phyloP scores from a whole-genome alignment of 1,140 invertebrate species.

The Paraescarpia echinospica region DNA sequence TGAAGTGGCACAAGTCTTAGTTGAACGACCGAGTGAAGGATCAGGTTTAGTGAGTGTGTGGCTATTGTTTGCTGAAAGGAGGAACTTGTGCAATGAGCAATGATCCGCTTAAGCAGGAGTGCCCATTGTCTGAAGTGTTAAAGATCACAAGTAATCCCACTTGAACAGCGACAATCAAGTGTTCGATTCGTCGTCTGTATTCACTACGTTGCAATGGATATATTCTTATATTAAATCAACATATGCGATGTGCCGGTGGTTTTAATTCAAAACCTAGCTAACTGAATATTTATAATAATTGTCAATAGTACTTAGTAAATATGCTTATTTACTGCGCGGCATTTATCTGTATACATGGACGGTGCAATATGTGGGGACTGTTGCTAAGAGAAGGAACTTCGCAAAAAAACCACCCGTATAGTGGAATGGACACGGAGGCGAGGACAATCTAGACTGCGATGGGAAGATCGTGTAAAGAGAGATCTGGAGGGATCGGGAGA shows the following conservation, averaged over 20 bases:
- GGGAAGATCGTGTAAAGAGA: too few species aligned
- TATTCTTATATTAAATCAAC: background rate
- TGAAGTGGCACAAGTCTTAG: background rate
- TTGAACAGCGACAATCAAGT: background rate
- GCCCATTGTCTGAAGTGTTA: background rate
- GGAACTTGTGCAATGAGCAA: background rate
- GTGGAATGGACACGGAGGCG: too few species aligned
- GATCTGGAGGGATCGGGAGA: too few species aligned
- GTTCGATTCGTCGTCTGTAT: background rate
- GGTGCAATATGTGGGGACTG: too few species aligned
- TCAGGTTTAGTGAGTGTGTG: background rate
- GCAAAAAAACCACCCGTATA: too few species aligned
- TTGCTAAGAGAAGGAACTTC: too few species aligned
- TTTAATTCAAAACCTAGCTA: too few species aligned
- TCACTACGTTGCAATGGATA: background rate
- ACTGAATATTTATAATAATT: too few species aligned
- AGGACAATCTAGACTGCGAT: too few species aligned
- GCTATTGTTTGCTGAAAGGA: background rate
- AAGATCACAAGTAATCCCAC: background rate
- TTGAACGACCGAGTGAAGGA: too few species aligned
- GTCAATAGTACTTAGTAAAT: background rate
- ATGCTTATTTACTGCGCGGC: background rate
- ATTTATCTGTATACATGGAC: too few species aligned
- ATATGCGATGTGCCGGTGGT: too few species aligned
- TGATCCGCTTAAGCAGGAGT: background rate